Evolutionary conservation across 2,797 vertebrate species (phyloP).

Genomic region (Vespertilio murinus): DNA sequence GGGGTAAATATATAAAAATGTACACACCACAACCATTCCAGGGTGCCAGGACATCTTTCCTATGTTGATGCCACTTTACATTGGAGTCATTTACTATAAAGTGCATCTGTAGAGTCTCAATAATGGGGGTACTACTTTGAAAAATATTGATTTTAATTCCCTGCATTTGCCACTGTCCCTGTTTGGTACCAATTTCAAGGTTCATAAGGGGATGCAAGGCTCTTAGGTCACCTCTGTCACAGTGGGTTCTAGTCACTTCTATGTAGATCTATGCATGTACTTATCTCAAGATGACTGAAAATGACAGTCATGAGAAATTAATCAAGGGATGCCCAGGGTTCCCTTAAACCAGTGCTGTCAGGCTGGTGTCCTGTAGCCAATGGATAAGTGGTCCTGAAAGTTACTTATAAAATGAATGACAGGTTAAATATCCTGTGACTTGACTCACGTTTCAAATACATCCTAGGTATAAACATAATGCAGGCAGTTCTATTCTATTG

Average conservation of each 20-base stretch:
- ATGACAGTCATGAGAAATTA: background rate
- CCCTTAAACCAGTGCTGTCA: background rate
- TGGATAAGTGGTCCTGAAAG: background rate
- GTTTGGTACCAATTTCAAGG: background rate
- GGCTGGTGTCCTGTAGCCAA: background rate
- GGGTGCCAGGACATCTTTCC: background rate
- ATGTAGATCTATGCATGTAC: background rate
- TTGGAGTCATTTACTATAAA: background rate
- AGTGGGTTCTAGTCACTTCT: background rate
- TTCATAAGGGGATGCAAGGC: background rate
- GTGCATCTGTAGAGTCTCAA: background rate
- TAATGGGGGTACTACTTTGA: background rate
- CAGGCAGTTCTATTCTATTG: background rate
- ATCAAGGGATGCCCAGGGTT: too few species aligned
- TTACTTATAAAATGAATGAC: background rate
- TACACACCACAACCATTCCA: background rate
- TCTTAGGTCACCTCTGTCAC: background rate
- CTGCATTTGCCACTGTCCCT: background rate
- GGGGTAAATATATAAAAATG: background rate
- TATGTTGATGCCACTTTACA: background rate
- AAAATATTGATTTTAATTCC: background rate
- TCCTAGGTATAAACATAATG: background rate
- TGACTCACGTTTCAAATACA: slow-evolving; percentile 8
- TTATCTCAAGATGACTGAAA: background rate
- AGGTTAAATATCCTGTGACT: background rate